Evolutionary conservation across 1,140 invertebrate species (phyloP).

Genomic region (Zophobas atratus): DNA sequence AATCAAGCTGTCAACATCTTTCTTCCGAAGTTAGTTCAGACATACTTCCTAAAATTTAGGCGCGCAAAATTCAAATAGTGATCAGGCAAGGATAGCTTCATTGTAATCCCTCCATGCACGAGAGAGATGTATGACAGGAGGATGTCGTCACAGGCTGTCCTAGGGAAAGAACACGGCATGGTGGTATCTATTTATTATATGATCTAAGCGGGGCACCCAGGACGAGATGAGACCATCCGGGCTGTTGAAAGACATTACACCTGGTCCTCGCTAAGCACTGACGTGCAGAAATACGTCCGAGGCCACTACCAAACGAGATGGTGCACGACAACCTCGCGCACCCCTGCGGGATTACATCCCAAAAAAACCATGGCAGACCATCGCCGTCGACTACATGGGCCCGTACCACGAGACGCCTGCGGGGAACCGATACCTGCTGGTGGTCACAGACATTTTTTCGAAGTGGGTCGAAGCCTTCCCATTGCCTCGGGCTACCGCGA

Average conservation of each 20-base stretch:
- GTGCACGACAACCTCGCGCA: not conserved
- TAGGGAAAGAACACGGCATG: too few species aligned
- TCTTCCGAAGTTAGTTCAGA: too few species aligned
- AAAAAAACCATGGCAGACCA: slow-evolving; percentile 26
- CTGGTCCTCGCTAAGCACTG: not conserved
- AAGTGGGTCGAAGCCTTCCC: slow-evolving; percentile 28
- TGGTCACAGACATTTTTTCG: slow-evolving; percentile 29
- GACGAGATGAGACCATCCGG: not conserved
- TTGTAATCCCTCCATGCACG: too few species aligned
- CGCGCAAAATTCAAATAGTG: too few species aligned
- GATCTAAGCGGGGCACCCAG: not conserved
- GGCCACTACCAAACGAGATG: not conserved
- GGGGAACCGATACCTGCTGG: slow-evolving; percentile 26
- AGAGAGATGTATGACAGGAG: too few species aligned
- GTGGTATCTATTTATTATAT: too few species aligned
- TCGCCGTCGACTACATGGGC: slow-evolving; percentile 22
- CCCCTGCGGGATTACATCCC: not conserved
- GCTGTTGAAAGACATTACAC: not conserved
- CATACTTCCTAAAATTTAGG: too few species aligned
- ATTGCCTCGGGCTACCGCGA: not conserved
- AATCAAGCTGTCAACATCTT: too few species aligned
- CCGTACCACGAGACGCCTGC: slow-evolving; percentile 9
- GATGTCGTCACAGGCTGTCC: too few species aligned
- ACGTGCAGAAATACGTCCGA: slow-evolving; percentile 10
- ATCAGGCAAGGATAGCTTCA: too few species aligned